Evolutionary conservation across 2,888 invertebrate genomes (phyloP), one percentile per base, ranked within the genome.

Genomic region (Pammene aurita): DNA sequence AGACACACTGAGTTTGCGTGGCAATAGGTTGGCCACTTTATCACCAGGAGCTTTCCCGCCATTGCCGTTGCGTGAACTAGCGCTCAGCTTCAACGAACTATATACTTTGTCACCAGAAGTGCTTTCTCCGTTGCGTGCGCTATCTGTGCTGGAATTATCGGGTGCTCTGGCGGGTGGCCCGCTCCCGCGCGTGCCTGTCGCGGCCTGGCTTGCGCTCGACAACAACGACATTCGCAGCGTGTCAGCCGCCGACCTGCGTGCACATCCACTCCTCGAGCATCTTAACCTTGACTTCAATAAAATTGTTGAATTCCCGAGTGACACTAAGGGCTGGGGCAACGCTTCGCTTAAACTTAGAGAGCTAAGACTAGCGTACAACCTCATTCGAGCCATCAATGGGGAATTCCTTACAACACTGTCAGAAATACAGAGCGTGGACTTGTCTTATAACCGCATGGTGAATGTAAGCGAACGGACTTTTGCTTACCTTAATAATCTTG

Each of bases 21-120:
- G 97, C 80, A 97, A 97, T 80, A 94, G 95, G 75, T 93, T 97
- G 34, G 94, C 95, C 4, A 94, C 92, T 76, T 82, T 95, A 26
- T 92, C 93, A 54, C 87, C 93, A n/a, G 93, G 94, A 64, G 93
- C 95, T 5, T 96, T 97, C 79, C 93, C 94, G 58, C 94, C 94
- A n/a, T 93, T 94, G 11, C 94, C 95, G 72, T 92, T 98, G 69
- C 95, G 96, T 70, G 97, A 97, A 85, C 93, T 98, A 13, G 95
- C 96, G 80, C 89, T 98, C 63, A 97, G 97, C 76, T 97, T 97
- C 84, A 98, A 98, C 83, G 95, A 96, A 74, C 93, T 98, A 61
- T 94, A 94, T 70, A 94, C 95, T 73, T 93, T 98, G 63, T 95
- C 96, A 76, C 93, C 94, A 0, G 93, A 94, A 73, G 95, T 96